Evolutionary conservation across 1,140 invertebrate species (phyloP).

Genomic region (Diorhabda carinulata): DNA sequence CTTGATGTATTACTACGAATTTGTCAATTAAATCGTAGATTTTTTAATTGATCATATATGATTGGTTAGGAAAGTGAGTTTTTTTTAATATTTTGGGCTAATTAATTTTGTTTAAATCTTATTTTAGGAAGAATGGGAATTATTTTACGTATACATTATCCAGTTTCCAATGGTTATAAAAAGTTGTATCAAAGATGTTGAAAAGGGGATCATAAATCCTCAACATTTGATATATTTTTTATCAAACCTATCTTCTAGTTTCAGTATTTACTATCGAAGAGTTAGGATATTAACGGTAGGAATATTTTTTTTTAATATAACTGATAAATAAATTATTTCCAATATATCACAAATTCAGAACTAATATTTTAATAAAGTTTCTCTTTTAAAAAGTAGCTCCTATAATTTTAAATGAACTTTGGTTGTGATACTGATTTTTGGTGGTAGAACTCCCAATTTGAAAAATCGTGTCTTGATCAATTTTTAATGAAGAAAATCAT

Average conservation of each 20-base stretch:
- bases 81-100: background rate
- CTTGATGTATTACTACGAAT: too few relatives aligned
- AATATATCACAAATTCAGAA: too few relatives aligned
- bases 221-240: slow-evolving; percentile 64
- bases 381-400: too few relatives aligned
- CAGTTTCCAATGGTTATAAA: slow-evolving; percentile 57
- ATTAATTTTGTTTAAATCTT: background rate
- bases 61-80: too few relatives aligned
- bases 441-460: too few relatives aligned
- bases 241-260: slow-evolving; percentile 56
- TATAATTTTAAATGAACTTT: too few relatives aligned
- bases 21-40: too few relatives aligned
- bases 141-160: slow-evolving; percentile 63
- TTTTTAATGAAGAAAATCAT: too few relatives aligned
- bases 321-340: background rate
- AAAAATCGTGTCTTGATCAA: too few relatives aligned
- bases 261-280: slow-evolving; percentile 69
- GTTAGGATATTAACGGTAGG: slow-evolving; percentile 62
- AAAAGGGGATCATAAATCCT: slow-evolving; percentile 51
- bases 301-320: background rate
- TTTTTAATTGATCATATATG: too few relatives aligned
- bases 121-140: slow-evolving; percentile 64
- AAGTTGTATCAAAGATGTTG: slow-evolving; percentile 50
- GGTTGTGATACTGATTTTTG: too few relatives aligned
- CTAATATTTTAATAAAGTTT: too few relatives aligned